These are phyloP conservation scores for Leptopilina myrica DNA, from an alignment of 2,888 invertebrate genomes.

Conservation along the genomic window DNA sequence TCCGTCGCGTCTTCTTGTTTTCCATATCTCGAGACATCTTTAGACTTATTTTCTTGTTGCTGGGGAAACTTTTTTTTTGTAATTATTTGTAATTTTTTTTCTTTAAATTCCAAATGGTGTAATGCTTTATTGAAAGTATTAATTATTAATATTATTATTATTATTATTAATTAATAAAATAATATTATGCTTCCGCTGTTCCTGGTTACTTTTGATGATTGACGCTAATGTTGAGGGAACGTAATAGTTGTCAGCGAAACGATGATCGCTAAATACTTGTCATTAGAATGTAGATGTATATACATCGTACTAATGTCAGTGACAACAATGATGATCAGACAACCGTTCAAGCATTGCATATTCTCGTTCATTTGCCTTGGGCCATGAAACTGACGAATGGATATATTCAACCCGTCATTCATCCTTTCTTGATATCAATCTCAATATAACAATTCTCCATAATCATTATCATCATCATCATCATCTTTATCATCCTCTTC, in stretches of 20 bases:
- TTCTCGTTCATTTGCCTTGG: slow-evolving; percentile 60
- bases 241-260: slow-evolving; percentile 20
- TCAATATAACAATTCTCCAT: slow-evolving; percentile 65
- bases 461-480: background rate
- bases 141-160: too few relatives aligned
- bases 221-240: background rate
- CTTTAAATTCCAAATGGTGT: too few relatives aligned
- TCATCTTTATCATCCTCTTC: too few relatives aligned
- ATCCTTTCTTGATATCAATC: slow-evolving; percentile 67
- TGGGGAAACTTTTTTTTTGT: background rate
- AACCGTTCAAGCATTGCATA: slow-evolving; percentile 63
- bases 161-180: too few relatives aligned
- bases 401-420: slow-evolving; percentile 61
- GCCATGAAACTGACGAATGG: slow-evolving; percentile 64
- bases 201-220: background rate
- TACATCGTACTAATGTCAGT: slow-evolving; percentile 55
- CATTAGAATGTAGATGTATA: slow-evolving; percentile 40
- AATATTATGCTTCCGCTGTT: background rate
- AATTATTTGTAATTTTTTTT: too few relatives aligned
- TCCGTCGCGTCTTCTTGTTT: slow-evolving; percentile 50
- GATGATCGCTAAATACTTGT: slow-evolving; percentile 40
- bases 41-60: background rate
- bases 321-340: slow-evolving; percentile 68
- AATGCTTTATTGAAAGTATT: too few relatives aligned
- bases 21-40: slow-evolving; percentile 30